Conservation (phyloP, 2,888 invertebrate species). For the Labia minor region DNA sequence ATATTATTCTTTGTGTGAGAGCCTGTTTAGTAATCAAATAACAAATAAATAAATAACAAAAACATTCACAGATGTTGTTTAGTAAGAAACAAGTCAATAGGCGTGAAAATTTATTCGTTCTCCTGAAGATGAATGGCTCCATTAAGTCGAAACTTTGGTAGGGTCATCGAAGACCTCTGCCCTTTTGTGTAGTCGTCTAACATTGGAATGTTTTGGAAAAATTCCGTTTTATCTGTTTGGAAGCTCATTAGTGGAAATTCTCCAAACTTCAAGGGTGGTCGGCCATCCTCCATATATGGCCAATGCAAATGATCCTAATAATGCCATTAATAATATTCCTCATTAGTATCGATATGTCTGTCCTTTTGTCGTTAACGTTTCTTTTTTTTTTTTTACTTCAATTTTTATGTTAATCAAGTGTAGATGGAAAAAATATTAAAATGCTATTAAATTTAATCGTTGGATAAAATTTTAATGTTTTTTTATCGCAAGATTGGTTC, state of each 20-base stretch:
- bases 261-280: not conserved
- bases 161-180: not conserved
- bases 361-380: not conserved
- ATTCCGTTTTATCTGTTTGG: not conserved
- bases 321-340: conserved; percentile 13
- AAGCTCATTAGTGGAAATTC: conserved; percentile 3
- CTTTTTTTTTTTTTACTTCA: not conserved
- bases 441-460: not conserved
- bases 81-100: not conserved
- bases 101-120: not conserved
- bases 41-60: not conserved
- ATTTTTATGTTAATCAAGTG: not conserved
- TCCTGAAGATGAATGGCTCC: conserved; percentile 2
- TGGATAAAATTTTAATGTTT: not conserved
- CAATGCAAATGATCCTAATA: not conserved
- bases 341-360: conserved; percentile 8
- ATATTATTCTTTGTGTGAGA: no score
- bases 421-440: not conserved
- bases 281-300: not conserved
- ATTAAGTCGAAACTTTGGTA: not conserved
- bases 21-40: no score
- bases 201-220: conserved; percentile 2
- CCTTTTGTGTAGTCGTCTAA: not conserved
- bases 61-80: not conserved
- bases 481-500: not conserved